phyloP scores from a whole-genome alignment of 2,113 vertebrate genomes.

The Microtus montanus region DNA sequence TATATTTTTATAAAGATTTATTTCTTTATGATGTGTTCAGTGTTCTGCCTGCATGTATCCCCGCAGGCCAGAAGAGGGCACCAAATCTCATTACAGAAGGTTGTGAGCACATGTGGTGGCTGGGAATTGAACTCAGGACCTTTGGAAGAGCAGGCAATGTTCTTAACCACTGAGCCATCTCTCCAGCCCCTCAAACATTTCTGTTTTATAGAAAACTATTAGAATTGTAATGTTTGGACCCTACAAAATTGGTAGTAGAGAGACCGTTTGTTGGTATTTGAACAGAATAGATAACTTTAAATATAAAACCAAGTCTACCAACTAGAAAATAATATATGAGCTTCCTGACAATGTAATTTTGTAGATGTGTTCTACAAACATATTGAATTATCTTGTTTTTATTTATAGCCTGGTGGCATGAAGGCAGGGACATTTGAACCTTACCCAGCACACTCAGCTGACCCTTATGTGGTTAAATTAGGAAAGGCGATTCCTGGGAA shows the following conservation, averaged over 20 bases:
- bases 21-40: too few relatives aligned
- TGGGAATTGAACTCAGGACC: too few relatives aligned
- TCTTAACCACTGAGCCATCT: too few relatives aligned
- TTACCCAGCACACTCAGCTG: slow-evolving; percentile 87
- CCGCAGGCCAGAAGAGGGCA: too few relatives aligned
- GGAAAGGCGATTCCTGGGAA: slow-evolving; percentile 59
- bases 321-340: not conserved
- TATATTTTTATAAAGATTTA: not conserved
- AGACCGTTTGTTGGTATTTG: slow-evolving; percentile 54
- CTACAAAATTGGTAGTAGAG: not conserved
- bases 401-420: slow-evolving; percentile 87
- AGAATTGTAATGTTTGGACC: not conserved
- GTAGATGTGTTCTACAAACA: not conserved
- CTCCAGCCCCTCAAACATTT: not conserved
- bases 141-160: too few relatives aligned
- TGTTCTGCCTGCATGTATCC: too few relatives aligned
- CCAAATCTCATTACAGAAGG: too few relatives aligned
- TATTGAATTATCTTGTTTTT: slow-evolving; percentile 7
- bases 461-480: slow-evolving; percentile 78
- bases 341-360: slow-evolving; percentile 4
- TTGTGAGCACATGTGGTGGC: too few relatives aligned
- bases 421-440: slow-evolving; percentile 91
- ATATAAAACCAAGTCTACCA: slow-evolving; percentile 8
- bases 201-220: not conserved
- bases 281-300: slow-evolving; percentile 18